Conservation (phyloP, 2,113 vertebrate species). For the Edolisoma coerulescens region DNA sequence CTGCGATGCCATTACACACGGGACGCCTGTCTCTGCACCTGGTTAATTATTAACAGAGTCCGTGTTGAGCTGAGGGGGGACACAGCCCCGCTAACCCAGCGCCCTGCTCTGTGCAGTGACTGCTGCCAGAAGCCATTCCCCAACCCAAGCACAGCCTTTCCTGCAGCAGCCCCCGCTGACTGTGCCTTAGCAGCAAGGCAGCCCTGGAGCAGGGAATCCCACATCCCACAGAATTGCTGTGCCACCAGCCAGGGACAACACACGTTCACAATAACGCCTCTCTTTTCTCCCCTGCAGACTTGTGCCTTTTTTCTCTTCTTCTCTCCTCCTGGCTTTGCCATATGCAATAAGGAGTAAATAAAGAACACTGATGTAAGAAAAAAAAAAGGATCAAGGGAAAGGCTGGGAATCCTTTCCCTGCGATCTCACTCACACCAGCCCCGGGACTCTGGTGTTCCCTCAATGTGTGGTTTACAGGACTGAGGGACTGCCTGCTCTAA, state of each 20-base stretch:
- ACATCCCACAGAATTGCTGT: constrained; percentile 24
- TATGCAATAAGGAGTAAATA: constrained; percentile 44
- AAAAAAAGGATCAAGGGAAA: not conserved
- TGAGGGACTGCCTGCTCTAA: not conserved
- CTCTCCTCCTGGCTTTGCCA: constrained; percentile 47
- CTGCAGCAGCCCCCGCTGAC: not conserved
- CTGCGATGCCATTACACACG: not conserved
- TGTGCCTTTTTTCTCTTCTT: constrained; percentile 41
- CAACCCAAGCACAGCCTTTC: not conserved
- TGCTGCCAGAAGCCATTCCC: not conserved
- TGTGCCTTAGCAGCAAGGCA: not conserved
- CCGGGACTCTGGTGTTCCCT: not conserved
- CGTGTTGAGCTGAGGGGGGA: not conserved
- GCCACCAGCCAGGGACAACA: constrained; percentile 46
- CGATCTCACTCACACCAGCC: not conserved
- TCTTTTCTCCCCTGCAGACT: constrained; percentile 45
- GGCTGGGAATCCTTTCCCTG: not conserved
- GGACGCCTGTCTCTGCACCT: not conserved
- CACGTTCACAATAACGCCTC: constrained; percentile 41
- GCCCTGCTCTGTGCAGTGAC: accelerated
- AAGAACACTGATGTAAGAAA: not conserved
- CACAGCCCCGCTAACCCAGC: not conserved
- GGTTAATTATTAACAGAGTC: constrained; percentile 19
- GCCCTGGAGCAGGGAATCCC: constrained; percentile 11
- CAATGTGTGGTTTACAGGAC: not conserved